Evolutionary conservation across 2,888 invertebrate genomes (phyloP).

Genomic region (Palloptera scutellata): DNA sequence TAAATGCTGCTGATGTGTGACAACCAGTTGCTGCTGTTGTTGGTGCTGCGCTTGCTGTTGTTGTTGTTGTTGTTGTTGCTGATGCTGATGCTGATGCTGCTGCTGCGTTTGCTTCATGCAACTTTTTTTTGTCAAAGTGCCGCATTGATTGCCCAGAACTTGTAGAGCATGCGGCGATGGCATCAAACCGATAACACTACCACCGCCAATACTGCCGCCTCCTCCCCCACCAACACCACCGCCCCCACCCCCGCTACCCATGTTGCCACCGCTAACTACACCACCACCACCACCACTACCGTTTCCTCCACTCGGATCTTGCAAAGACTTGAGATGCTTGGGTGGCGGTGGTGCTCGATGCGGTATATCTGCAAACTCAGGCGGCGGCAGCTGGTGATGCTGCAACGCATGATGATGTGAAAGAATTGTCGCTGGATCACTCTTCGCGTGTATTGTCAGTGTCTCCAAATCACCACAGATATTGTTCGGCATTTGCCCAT

Average conservation of each 20-base stretch:
- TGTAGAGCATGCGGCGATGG: conserved; percentile 80
- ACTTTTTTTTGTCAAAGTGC: conserved; percentile 80
- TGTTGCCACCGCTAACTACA: conserved; percentile 51
- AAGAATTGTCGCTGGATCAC: conserved; percentile 76
- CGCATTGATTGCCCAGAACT: conserved; percentile 75
- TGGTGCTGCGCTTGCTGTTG: conserved; percentile 44
- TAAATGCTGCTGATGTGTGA: conserved; percentile 37
- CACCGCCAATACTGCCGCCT: conserved; percentile 56
- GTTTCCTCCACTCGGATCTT: conserved; percentile 63
- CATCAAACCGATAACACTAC: conserved; percentile 69
- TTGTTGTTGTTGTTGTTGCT: too few species aligned
- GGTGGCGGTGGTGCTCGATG: conserved; percentile 81
- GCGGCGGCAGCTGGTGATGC: conserved; percentile 83
- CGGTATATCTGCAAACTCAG: conserved; percentile 83
- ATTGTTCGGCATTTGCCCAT: conserved; percentile 88
- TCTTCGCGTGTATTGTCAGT: conserved; percentile 67
- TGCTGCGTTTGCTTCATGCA: conserved; percentile 63
- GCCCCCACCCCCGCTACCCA: conserved; percentile 67
- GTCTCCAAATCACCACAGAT: conserved; percentile 85
- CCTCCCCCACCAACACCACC: conserved; percentile 62
- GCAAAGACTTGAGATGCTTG: conserved; percentile 68
- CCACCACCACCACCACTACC: conserved; percentile 64
- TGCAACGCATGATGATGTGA: conserved; percentile 80
- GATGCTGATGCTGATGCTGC: conserved; percentile 52
- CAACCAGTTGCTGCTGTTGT: conserved; percentile 48